Base-by-base conservation (phyloP, 1,140 invertebrate genomes). In the Pogonognathellus flavescens region DNA sequence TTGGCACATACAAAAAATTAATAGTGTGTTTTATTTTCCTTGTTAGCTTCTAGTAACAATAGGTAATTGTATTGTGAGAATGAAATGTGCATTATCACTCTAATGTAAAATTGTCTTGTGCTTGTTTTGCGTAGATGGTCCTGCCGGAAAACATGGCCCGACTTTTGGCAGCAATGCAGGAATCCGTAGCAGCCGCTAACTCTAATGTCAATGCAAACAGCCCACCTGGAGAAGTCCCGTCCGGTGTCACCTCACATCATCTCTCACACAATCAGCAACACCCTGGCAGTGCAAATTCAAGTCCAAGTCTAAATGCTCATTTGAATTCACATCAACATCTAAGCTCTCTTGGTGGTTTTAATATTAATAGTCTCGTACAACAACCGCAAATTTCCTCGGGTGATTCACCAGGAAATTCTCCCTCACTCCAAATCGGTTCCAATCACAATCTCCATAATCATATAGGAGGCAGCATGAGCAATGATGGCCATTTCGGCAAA, bases 121-220 rank as follows among this genome's bases (percentile, higher is more conserved):
- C n/a, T 83, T 86, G n/a, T 80, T 82, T 66, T 83, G 87, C 88
- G 8, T 88, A 90, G 90, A 89, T 89, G 88, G 87, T 90, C 80
- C 85, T 90, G 57, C 89, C 89, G 25, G 89, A 90, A 25, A 90
- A 90, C 84, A 89, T 90, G 86, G 89, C 90, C 25, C 89, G 90
- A 59, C 89, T 90, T 59, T 88, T 90, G 84, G 90, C 90, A 31
- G 90, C 90, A 13, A 89, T 90, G 66, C 89, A 90, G 85, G 89
- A 90, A 82, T 88, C 89, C 11, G 88, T 89, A 59, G 83, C 85
- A 62, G 86, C 87, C 53, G 84, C 84, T 50, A 80, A 82, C 16
- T 13, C 55, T 25, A 85, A 57, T 76, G 66, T 57, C 31, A 76
- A 59, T 76, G 53, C 57, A 83, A 59, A 41, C 31, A 41, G 57